phyloP scores from a whole-genome alignment of 64 coral and sea anemone species.

The Dendrophyllia cribrosa region DNA sequence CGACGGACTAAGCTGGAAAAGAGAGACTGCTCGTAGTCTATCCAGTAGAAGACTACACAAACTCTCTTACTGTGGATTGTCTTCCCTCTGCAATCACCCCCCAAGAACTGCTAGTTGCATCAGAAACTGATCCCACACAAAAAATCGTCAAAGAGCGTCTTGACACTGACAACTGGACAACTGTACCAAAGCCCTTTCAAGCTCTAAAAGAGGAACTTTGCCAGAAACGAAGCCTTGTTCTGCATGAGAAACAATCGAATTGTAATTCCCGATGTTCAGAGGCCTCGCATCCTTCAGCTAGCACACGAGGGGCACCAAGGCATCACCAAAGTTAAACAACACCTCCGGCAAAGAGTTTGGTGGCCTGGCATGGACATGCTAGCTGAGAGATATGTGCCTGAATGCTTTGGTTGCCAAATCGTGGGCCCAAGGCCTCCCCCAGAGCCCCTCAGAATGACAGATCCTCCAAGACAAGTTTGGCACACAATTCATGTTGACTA shows the following conservation, averaged over 20 bases:
- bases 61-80: neutral
- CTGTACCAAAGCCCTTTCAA: slow-evolving; percentile 12
- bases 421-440: neutral
- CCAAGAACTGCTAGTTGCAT: neutral
- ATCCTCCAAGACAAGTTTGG: too few species aligned
- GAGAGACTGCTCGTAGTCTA: too few species aligned
- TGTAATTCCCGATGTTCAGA: neutral
- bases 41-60: neutral
- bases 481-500: neutral
- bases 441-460: slow-evolving; percentile 13
- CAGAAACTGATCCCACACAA: neutral
- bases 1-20: too few species aligned
- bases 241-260: neutral
- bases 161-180: slow-evolving; percentile 4
- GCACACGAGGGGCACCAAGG: neutral
- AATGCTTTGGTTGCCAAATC: slow-evolving; percentile 32
- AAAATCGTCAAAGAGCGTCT: neutral
- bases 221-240: neutral
- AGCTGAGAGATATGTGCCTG: neutral
- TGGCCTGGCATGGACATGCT: too few species aligned
- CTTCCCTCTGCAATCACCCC: neutral
- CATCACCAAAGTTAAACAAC: neutral
- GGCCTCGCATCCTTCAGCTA: neutral
- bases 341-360: neutral
- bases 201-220: slow-evolving; percentile 14